Conservation (phyloP, 2,888 invertebrate species). For the Encarsia formosa region DNA sequence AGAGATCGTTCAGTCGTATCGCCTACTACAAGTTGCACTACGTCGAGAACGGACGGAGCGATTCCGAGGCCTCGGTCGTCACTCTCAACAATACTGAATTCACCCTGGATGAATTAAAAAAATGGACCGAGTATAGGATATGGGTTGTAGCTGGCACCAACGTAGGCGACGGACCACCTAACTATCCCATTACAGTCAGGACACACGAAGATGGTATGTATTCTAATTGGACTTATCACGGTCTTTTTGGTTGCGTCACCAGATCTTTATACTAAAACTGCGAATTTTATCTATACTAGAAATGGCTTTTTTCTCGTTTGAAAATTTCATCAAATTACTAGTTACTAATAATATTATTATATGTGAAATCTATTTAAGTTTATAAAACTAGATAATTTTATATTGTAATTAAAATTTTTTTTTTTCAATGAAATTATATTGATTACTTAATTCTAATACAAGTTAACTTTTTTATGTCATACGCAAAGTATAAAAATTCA, state of each 20-base stretch:
- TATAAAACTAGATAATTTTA: too few relatives aligned
- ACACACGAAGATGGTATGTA: conserved; percentile 99
- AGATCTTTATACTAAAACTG: too few relatives aligned
- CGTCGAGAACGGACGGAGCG: conserved; percentile 79
- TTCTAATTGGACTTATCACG: conserved; percentile 20
- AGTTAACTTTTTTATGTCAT: too few relatives aligned
- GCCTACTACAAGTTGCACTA: conserved; percentile 92
- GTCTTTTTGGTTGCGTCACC: background rate
- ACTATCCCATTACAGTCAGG: conserved; percentile 85
- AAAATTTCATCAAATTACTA: too few relatives aligned
- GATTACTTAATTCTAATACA: too few relatives aligned
- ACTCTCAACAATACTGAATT: conserved; percentile 76
- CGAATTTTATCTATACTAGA: too few relatives aligned
- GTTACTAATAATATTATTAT: too few relatives aligned
- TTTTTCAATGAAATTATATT: too few relatives aligned
- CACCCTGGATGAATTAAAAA: conserved; percentile 82
- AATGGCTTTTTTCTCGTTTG: conserved; percentile 3
- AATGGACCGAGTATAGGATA: conserved; percentile 94
- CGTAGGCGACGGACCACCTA: conserved; percentile 93
- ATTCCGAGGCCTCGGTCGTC: conserved; percentile 78
- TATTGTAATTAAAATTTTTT: too few relatives aligned
- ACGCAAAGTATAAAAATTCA: too few relatives aligned
- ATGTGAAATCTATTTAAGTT: too few relatives aligned
- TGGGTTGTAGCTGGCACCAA: conserved; percentile 95
- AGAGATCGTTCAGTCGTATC: conserved; percentile 88